A percentile compares a stretch with the other conserved stretches of the same genome.
Conservation (phyloP, 2,113 vertebrate species). For the Ceyx cyanopectus region DNA sequence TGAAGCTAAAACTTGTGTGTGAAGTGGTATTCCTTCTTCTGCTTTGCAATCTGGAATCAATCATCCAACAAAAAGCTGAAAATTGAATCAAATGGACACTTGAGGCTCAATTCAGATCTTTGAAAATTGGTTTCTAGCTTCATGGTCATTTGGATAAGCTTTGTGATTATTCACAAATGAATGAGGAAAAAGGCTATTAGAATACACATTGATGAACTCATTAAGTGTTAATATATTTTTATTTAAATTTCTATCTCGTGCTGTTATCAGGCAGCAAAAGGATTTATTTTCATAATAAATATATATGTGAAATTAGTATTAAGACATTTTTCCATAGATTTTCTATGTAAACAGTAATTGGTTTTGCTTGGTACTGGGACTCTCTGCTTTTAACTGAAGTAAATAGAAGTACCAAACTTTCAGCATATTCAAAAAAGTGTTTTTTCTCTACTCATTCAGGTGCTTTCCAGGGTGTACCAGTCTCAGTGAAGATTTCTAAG, state of each 20-base stretch:
- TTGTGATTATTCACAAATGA: conserved; percentile 1
- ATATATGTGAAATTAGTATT: background rate
- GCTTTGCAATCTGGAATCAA: background rate
- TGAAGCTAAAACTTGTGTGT: background rate
- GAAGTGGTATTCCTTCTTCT: background rate
- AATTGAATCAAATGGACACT: background rate
- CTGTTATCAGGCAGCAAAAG: background rate
- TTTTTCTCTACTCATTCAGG: background rate
- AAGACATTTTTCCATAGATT: background rate
- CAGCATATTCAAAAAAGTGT: background rate
- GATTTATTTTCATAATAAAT: background rate
- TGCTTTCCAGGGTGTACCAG: background rate
- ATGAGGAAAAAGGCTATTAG: background rate
- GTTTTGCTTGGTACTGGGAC: background rate
- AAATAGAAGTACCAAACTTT: background rate
- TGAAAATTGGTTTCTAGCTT: background rate
- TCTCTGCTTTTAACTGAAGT: background rate
- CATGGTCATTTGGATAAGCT: background rate
- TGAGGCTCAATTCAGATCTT: background rate
- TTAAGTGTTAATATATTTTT: background rate
- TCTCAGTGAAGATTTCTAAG: background rate
- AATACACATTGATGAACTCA: background rate
- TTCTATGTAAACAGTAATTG: background rate
- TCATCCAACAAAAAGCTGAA: background rate
- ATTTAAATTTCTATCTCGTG: background rate